Base-by-base conservation (phyloP, 2,113 vertebrate genomes). In the Eubucco bourcierii region DNA sequence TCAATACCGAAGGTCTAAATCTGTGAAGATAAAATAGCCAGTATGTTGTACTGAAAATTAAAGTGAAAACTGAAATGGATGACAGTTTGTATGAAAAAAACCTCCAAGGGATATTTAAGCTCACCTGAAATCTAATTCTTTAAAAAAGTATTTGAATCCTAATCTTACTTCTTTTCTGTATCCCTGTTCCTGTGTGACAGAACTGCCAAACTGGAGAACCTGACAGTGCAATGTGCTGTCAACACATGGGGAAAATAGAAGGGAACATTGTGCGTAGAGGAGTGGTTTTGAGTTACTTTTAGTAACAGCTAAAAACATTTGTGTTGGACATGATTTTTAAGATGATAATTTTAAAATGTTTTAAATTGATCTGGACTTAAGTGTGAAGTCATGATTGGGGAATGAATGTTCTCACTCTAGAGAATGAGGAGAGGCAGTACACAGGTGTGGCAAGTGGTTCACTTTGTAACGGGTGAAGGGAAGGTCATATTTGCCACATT, bases 191-290 rank as follows among this genome's bases (percentile, higher is more conserved):
- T 50, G 12, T 84, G 74, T 93, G 75, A 67, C 84, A 80, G 88
- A 88, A 2, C 64, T 74, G 93, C 91, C 90, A 88, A 83, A 72
- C 27, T 53, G 61, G 76, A 91, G 90, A 93, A 90, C 58, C 74
- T 94, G 93, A 34, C 37, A 65, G 68, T 77, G 80, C 50, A 47
- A 86, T 68, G 73, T 82, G 89, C 89, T 96, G 95, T 96, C 91
- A 95, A 94, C 94, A 88, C 61, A 0, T 83, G 65, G 50, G 65
- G 76, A 80, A 94, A 95, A 96, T 90, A 94, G 92, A 91, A 82
- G 65, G 34, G 90, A 94, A 94, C 72, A 80, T 80, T 89, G 81
- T 84, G 87, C 2, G 0, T 67, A 53, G 72, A 85, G 61, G 71
- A 83, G 61, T 74, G 74, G 15, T 39, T 88, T 76, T 80, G 68